phyloP scores from a whole-genome alignment of 2,888 invertebrate genomes.

The Drosophila mayaguana region DNA sequence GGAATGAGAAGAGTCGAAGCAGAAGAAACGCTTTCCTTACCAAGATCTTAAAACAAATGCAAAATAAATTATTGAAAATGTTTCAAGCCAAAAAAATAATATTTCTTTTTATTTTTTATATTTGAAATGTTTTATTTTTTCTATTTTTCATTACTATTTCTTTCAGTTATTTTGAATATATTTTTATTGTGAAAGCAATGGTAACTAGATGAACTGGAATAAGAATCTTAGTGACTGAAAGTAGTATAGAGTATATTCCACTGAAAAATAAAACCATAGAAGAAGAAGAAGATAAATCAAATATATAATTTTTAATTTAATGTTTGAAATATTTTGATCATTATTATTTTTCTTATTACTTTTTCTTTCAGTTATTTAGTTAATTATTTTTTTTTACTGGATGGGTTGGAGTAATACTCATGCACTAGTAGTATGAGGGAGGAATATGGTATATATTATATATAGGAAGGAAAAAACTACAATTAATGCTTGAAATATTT shows the following conservation, averaged over 20 bases:
- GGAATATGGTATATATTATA: neutral
- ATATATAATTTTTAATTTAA: too few relatives aligned
- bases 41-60: conserved; percentile 39
- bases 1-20: conserved; percentile 11
- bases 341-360: too few relatives aligned
- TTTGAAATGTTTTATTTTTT: conserved; percentile 7
- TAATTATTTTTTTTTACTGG: too few relatives aligned
- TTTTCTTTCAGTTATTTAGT: too few relatives aligned
- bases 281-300: too few relatives aligned
- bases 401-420: neutral
- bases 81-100: conserved; percentile 63
- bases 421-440: neutral
- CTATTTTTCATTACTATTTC: conserved; percentile 19
- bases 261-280: too few relatives aligned
- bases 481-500: neutral
- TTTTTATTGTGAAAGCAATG: neutral
- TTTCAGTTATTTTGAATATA: neutral
- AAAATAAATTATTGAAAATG: conserved; percentile 72
- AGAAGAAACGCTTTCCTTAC: conserved; percentile 19
- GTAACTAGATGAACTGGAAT: neutral
- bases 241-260: too few relatives aligned
- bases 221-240: neutral
- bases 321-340: too few relatives aligned
- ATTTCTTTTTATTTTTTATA: conserved; percentile 34
- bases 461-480: too few relatives aligned